Evolutionary conservation across 2,888 invertebrate species (phyloP).

Genomic region (Apodemia duryi): DNA sequence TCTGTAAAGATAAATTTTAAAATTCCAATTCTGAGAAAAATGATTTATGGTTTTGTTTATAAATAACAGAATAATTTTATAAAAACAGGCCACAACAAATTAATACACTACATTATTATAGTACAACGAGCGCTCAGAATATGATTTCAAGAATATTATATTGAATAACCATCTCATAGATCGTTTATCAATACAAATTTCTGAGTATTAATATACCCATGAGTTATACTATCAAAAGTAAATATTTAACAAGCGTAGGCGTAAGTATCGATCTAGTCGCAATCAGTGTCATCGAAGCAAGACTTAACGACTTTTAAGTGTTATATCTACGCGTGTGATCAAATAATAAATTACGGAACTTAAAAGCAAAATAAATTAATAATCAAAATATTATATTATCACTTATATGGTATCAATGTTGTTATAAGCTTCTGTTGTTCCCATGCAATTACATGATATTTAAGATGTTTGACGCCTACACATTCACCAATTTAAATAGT

Average conservation of each 20-base stretch:
- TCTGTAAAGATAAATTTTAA: constrained; percentile 27
- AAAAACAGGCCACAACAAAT: constrained; percentile 1
- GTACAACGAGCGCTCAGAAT: neutral
- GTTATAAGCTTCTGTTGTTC: constrained; percentile 17
- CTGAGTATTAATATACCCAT: constrained; percentile 44
- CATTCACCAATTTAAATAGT: neutral
- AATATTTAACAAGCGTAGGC: constrained; percentile 74
- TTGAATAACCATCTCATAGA: neutral
- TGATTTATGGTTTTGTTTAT: constrained; percentile 35
- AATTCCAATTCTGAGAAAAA: constrained; percentile 36
- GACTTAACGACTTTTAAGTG: constrained; percentile 45
- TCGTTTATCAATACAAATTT: constrained; percentile 26
- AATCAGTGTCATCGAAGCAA: constrained; percentile 58
- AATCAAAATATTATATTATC: constrained; percentile 28
- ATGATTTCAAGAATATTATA: neutral
- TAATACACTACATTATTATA: constrained; percentile 6
- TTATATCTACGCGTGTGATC: constrained; percentile 40
- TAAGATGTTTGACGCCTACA: constrained; percentile 7
- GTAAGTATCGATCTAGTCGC: constrained; percentile 46
- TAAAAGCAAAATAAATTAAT: constrained; percentile 34
- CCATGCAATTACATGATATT: neutral
- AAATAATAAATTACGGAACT: constrained; percentile 36
- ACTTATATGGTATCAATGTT: constrained; percentile 26
- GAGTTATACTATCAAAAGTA: constrained; percentile 51
- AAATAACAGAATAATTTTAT: neutral